Conservation (phyloP, 2,888 invertebrate genomes). For the Geophilus truncorum region DNA sequence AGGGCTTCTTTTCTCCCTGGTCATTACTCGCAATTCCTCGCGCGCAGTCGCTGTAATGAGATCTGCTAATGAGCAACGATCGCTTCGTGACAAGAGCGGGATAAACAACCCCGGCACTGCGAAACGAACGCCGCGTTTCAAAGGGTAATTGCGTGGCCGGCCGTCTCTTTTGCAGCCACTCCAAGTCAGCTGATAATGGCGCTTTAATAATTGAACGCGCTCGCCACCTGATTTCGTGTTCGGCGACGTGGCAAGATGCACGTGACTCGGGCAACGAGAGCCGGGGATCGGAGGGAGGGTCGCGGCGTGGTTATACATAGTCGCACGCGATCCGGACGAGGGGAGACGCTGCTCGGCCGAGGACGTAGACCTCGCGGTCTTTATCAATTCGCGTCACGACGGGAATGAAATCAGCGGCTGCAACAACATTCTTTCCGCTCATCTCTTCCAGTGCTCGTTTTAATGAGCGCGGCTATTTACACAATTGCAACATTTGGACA, state of each 20-base stretch:
- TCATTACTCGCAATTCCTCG: slow-evolving; percentile 18
- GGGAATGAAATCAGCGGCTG: background rate
- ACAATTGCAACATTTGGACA: too few species aligned
- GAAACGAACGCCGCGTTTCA: background rate
- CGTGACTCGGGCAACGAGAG: background rate
- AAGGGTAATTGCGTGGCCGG: background rate
- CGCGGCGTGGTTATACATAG: too few species aligned
- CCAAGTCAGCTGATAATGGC: background rate
- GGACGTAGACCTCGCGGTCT: background rate
- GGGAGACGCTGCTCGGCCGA: too few species aligned
- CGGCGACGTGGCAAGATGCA: too few species aligned
- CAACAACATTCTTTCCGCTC: background rate
- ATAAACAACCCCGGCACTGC: background rate
- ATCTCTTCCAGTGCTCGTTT: background rate
- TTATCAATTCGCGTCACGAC: slow-evolving; percentile 14
- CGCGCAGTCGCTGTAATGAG: slow-evolving; percentile 11
- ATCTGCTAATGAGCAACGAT: slow-evolving; percentile 25
- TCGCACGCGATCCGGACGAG: background rate
- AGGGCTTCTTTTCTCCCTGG: background rate
- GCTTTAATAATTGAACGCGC: background rate
- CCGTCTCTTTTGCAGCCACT: background rate
- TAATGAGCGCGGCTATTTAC: background rate
- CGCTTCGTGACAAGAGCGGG: slow-evolving; percentile 3
- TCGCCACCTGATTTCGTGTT: background rate
- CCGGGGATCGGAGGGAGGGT: too few species aligned